phyloP scores from a whole-genome alignment of 2,888 invertebrate genomes.

The Eupithecia inturbata region DNA sequence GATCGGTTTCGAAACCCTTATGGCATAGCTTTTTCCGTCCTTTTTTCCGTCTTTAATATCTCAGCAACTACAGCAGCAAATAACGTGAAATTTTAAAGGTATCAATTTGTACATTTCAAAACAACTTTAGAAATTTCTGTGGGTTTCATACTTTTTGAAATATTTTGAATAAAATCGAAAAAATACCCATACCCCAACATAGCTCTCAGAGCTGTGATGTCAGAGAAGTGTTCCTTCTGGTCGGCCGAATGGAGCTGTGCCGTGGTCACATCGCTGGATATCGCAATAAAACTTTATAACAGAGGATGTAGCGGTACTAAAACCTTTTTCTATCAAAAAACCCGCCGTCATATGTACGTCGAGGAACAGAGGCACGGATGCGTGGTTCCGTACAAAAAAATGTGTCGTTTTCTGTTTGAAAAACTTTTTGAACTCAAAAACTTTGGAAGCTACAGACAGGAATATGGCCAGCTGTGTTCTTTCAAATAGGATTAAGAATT shows the following conservation, averaged over 20 bases:
- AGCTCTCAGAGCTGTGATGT: no score
- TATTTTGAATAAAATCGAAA: no score
- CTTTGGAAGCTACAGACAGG: background rate
- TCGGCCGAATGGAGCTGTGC: background rate
- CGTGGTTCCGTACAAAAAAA: slow-evolving; percentile 25
- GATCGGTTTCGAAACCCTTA: no score
- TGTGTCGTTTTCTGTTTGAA: slow-evolving; percentile 5
- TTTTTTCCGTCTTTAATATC: no score
- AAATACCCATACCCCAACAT: no score
- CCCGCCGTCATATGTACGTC: slow-evolving; percentile 25
- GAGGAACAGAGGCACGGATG: background rate
- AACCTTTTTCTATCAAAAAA: slow-evolving; percentile 46
- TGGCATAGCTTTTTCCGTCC: no score
- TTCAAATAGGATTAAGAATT: background rate
- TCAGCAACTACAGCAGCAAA: no score
- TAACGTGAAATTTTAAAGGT: no score
- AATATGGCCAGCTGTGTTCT: slow-evolving; percentile 1
- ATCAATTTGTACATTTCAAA: no score
- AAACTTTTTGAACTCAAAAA: slow-evolving; percentile 1
- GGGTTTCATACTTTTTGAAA: no score
- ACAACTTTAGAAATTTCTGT: no score
- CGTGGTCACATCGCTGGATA: slow-evolving; percentile 33
- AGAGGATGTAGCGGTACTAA: slow-evolving; percentile 44
- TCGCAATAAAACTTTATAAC: slow-evolving; percentile 49
- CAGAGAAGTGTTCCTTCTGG: background rate